phyloP scores from a whole-genome alignment of 2,888 invertebrate genomes.

The Drosophila pseudotakahashii region DNA sequence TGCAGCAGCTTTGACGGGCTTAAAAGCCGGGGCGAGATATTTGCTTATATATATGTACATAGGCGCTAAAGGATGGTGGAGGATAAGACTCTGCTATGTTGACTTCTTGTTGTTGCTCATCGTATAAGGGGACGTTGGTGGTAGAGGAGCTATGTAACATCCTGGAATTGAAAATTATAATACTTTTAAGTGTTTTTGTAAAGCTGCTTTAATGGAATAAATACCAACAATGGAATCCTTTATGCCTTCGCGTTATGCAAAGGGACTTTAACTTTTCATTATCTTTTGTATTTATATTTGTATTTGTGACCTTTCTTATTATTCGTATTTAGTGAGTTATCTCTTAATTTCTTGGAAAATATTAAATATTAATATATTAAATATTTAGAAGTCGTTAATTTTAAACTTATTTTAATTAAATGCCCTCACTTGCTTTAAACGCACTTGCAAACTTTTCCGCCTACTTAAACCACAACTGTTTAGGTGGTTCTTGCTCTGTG shows the following conservation, averaged over 20 bases:
- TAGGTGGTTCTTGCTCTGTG: constrained; percentile 1
- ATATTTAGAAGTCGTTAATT: too few relatives aligned
- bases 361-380: too few relatives aligned
- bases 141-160: not conserved
- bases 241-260: not conserved
- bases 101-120: constrained; percentile 20
- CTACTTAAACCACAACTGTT: constrained; percentile 10
- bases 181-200: constrained; percentile 4
- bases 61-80: not conserved
- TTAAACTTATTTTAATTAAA: too few relatives aligned
- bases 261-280: not conserved
- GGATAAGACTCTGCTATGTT: constrained; percentile 7
- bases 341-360: not conserved
- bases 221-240: not conserved
- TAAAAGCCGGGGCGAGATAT: constrained; percentile 34
- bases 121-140: constrained; percentile 1
- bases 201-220: constrained; percentile 8
- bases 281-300: not conserved
- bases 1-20: constrained; percentile 65
- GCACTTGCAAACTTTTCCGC: not conserved
- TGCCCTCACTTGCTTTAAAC: too few relatives aligned
- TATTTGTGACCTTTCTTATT: not conserved
- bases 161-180: constrained; percentile 14
- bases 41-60: constrained; percentile 1
- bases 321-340: not conserved